Percentiles rank a stretch among this genome's conserved stretches.
Evolutionary conservation across 2,888 invertebrate genomes (phyloP).

Genomic region (Trisateles emortualis): DNA sequence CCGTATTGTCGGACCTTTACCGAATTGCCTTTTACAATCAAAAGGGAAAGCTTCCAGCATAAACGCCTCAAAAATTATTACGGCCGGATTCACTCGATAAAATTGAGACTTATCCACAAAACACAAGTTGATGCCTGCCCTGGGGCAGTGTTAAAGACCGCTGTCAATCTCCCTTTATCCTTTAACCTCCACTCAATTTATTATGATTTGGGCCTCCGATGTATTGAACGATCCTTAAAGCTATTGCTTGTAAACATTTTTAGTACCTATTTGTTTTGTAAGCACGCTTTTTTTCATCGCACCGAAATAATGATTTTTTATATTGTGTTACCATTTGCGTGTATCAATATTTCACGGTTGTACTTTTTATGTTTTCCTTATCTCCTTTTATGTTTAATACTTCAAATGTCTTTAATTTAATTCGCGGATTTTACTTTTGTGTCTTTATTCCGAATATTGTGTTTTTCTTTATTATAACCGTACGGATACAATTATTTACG

Average conservation of each 20-base stretch:
- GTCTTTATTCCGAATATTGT: conserved; percentile 22
- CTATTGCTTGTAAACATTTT: conserved; percentile 55
- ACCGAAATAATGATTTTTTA: conserved; percentile 38
- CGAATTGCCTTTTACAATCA: conserved; percentile 52
- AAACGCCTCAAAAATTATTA: conserved; percentile 65
- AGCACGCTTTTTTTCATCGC: conserved; percentile 36
- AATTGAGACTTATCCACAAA: conserved; percentile 67
- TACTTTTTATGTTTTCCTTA: conserved; percentile 26
- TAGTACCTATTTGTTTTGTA: conserved; percentile 51
- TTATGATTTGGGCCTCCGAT: conserved; percentile 63
- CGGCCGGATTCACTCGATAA: conserved; percentile 62
- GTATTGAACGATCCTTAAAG: conserved; percentile 48
- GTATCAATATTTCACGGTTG: conserved; percentile 30
- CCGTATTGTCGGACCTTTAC: conserved; percentile 41
- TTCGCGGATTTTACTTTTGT: conserved; percentile 24
- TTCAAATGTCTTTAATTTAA: conserved; percentile 34
- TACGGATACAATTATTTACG: conserved; percentile 10
- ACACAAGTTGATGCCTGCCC: conserved; percentile 67
- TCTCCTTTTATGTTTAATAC: conserved; percentile 27
- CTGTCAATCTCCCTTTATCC: conserved; percentile 76
- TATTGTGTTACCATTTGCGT: conserved; percentile 34
- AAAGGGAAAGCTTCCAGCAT: conserved; percentile 53
- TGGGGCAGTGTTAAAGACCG: conserved; percentile 68
- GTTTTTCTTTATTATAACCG: not conserved
- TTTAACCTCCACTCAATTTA: conserved; percentile 75